Evolutionary conservation across 2,888 invertebrate genomes (phyloP).

Genomic region (Lumbricus terrestris): DNA sequence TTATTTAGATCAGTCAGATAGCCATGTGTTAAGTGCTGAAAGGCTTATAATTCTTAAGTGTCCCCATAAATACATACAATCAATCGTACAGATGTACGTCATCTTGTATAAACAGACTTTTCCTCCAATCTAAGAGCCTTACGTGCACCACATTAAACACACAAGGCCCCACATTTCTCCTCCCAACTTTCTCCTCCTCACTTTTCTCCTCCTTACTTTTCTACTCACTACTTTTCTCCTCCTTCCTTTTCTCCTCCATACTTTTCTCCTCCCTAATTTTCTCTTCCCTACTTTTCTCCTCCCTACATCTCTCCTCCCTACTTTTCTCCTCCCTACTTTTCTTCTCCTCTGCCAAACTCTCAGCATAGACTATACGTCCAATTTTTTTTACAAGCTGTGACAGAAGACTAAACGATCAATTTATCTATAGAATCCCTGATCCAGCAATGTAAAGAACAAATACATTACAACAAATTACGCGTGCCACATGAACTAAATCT

Average conservation of each 20-base stretch:
- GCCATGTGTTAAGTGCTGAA: too few species aligned
- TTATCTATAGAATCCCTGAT: neutral
- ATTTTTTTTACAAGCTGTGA: too few species aligned
- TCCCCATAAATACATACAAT: too few species aligned
- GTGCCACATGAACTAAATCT: neutral
- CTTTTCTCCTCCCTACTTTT: neutral
- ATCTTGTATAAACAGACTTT: too few species aligned
- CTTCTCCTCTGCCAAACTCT: neutral
- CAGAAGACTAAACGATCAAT: neutral
- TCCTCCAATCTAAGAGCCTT: neutral
- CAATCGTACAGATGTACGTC: too few species aligned
- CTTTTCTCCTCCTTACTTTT: too few species aligned
- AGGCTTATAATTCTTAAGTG: too few species aligned
- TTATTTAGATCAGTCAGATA: too few species aligned
- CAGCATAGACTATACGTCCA: neutral
- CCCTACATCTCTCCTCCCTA: neutral
- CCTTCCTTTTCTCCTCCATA: neutral
- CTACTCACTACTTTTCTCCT: too few species aligned
- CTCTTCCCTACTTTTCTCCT: neutral
- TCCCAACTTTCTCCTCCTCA: neutral
- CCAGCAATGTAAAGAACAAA: neutral
- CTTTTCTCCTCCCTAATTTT: neutral
- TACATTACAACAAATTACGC: neutral
- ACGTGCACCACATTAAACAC: neutral
- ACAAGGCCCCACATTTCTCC: too few species aligned